Evolutionary conservation across 2,888 invertebrate genomes (phyloP).

Genomic region (Drosophila tanythrix): DNA sequence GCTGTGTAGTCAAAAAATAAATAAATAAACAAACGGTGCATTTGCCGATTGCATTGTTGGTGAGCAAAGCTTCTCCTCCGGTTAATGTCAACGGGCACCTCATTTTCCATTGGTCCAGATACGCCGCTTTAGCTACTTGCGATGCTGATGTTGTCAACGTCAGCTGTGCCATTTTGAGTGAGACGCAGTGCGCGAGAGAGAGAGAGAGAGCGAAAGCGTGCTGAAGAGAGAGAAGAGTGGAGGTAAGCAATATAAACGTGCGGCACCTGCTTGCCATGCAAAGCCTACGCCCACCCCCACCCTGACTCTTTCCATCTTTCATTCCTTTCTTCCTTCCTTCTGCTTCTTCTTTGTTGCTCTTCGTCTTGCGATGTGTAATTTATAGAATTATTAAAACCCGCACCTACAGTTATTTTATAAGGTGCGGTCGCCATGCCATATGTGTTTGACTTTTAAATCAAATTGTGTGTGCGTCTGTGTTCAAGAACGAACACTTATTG

Average conservation of each 20-base stretch:
- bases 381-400: slow-evolving; percentile 47
- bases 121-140: slow-evolving; percentile 26
- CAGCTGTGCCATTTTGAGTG: slow-evolving; percentile 51
- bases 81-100: slow-evolving; percentile 13
- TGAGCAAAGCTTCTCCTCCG: slow-evolving; percentile 5
- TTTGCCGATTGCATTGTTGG: slow-evolving; percentile 24
- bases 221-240: background rate
- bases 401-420: slow-evolving; percentile 34
- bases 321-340: background rate
- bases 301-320: background rate
- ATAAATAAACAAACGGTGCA: slow-evolving; percentile 1
- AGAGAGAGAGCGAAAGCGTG: background rate
- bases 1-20: slow-evolving; percentile 27
- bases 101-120: slow-evolving; percentile 16
- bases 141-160: slow-evolving; percentile 58
- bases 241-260: slow-evolving; percentile 38
- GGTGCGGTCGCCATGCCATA: slow-evolving; percentile 31
- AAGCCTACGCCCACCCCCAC: background rate
- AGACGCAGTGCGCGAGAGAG: slow-evolving; percentile 2
- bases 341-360: slow-evolving; percentile 7
- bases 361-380: slow-evolving; percentile 21
- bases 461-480: slow-evolving; percentile 2
- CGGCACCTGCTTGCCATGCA: slow-evolving; percentile 35
- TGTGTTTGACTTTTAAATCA: slow-evolving; percentile 20
- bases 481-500: slow-evolving; percentile 21